A percentile compares a stretch with the other conserved stretches of the same genome.
Conservation (phyloP, 2,113 vertebrate genomes). For the Ochotona curzoniae region DNA sequence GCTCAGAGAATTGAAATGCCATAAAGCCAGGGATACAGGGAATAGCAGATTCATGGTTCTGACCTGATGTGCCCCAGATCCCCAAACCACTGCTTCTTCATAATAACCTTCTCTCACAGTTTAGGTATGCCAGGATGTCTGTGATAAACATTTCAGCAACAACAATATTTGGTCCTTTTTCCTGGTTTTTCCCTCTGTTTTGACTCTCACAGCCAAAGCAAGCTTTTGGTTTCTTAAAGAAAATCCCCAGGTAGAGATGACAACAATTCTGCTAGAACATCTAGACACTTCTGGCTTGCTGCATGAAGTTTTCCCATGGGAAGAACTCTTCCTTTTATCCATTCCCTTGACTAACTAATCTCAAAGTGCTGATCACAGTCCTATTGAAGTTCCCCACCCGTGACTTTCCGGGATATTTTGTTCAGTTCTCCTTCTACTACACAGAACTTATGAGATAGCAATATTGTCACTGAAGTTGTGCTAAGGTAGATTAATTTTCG, state of each 20-base stretch:
- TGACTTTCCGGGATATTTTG: not conserved
- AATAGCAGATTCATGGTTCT: not conserved
- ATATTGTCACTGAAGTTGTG: not conserved
- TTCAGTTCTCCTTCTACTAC: not conserved
- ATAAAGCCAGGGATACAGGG: not conserved
- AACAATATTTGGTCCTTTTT: constrained; percentile 17
- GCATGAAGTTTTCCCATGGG: not conserved
- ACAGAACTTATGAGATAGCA: not conserved
- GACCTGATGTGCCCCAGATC: not conserved
- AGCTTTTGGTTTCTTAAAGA: constrained; percentile 51
- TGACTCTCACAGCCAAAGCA: not conserved
- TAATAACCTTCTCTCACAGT: constrained; percentile 30
- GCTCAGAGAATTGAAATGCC: not conserved
- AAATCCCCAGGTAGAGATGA: not conserved
- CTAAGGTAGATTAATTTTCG: not conserved
- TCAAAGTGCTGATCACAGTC: not conserved
- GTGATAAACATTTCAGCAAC: not conserved
- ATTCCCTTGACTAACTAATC: not conserved
- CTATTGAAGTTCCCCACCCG: not conserved
- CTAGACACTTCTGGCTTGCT: not conserved
- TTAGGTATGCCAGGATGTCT: constrained; percentile 33
- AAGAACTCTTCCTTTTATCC: not conserved
- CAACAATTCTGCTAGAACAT: not conserved
- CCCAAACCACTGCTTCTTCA: constrained; percentile 21
- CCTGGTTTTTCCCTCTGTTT: constrained; percentile 15